These are phyloP conservation scores for Eurytoma adleriae DNA, from an alignment of 2,888 invertebrate species.

Conservation along the genomic window DNA sequence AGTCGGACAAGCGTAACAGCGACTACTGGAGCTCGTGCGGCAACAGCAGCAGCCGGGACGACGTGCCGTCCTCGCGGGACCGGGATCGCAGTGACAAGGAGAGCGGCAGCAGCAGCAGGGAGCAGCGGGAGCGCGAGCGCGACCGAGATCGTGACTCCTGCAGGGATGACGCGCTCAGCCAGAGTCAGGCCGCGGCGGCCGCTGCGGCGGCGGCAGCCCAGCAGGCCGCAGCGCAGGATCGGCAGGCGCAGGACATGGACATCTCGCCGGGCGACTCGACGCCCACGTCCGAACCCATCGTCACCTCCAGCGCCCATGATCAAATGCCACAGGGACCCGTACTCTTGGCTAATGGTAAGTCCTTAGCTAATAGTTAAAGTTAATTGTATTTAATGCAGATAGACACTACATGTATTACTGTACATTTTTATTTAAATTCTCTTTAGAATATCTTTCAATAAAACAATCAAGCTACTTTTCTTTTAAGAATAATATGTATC, in stretches of 20 bases:
- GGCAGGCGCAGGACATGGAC: slow-evolving; percentile 91
- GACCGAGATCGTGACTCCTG: slow-evolving; percentile 66
- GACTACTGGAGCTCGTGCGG: slow-evolving; percentile 72
- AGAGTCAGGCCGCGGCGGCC: slow-evolving; percentile 68
- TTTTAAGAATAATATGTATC: no score
- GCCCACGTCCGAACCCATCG: slow-evolving; percentile 87
- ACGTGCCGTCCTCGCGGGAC: slow-evolving; percentile 47
- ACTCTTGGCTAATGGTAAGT: slow-evolving; percentile 79
- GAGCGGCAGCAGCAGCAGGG: slow-evolving; percentile 67
- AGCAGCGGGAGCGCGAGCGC: slow-evolving; percentile 70
- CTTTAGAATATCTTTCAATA: no score
- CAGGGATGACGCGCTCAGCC: slow-evolving; percentile 17
- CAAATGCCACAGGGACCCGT: slow-evolving; percentile 79
- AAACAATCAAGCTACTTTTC: no score
- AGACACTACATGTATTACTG: no score
- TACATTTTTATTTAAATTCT: no score
- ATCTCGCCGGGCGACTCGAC: slow-evolving; percentile 94
- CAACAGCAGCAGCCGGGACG: slow-evolving; percentile 67
- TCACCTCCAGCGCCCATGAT: slow-evolving; percentile 77
- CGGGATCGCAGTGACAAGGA: slow-evolving; percentile 65
- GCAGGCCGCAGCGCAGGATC: slow-evolving; percentile 66
- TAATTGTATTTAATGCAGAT: background rate
- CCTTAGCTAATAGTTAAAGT: background rate
- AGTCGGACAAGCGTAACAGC: slow-evolving; percentile 72
- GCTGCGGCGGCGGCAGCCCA: slow-evolving; percentile 77